Evolutionary conservation across 1,140 invertebrate genomes (phyloP).

Genomic region (Agrilus planipennis): DNA sequence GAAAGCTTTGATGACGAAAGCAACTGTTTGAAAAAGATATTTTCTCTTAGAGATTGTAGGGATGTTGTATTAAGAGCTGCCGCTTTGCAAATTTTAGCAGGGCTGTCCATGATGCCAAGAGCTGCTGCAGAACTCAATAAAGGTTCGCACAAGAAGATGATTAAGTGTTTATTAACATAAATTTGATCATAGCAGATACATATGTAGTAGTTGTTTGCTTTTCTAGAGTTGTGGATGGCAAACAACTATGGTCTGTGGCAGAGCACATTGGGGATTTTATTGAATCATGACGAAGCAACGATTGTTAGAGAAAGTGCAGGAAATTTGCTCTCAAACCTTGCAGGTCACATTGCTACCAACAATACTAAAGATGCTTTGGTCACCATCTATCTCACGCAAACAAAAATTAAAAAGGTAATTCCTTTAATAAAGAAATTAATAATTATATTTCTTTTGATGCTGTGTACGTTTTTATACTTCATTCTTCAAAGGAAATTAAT

Average conservation of each 20-base stretch:
- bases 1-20: conserved; percentile 33
- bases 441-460: too few species aligned
- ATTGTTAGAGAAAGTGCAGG: conserved; percentile 35
- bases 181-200: neutral
- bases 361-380: neutral
- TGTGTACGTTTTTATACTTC: too few species aligned
- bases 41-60: conserved; percentile 36
- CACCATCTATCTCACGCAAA: neutral
- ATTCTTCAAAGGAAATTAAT: neutral
- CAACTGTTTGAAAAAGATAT: conserved; percentile 35
- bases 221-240: conserved; percentile 18
- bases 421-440: too few species aligned
- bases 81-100: conserved; percentile 37
- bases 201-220: conserved; percentile 6
- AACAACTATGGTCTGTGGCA: conserved; percentile 20
- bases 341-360: conserved; percentile 12
- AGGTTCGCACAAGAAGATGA: conserved; percentile 13
- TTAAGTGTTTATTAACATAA: neutral
- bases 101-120: conserved; percentile 32
- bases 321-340: conserved; percentile 31
- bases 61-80: conserved; percentile 42
- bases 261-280: conserved; percentile 23
- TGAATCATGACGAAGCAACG: conserved; percentile 32
- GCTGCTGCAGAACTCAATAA: conserved; percentile 33
- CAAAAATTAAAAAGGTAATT: conserved; percentile 3